A percentile compares a stretch with the other conserved stretches of the same genome.
Evolutionary conservation across 2,113 vertebrate species (phyloP).

Genomic region (Neogobius melanostomus): DNA sequence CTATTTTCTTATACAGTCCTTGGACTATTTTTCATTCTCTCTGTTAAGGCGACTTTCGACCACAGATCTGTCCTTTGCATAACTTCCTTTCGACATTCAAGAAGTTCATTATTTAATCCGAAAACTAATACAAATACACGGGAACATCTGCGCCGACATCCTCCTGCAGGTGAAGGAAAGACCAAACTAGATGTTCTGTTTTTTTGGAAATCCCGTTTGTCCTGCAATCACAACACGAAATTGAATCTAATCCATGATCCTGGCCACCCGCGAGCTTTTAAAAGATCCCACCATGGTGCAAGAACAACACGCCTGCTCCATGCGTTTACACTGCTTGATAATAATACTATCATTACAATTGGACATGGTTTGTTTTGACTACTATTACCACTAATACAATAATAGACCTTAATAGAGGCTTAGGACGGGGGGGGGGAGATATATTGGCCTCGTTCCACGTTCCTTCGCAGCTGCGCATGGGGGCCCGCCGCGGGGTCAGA

Average conservation of each 20-base stretch:
- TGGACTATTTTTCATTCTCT: constrained; percentile 26
- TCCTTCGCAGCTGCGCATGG: constrained; percentile 60
- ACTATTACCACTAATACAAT: constrained; percentile 80
- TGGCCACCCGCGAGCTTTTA: constrained; percentile 60
- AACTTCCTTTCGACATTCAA: not conserved
- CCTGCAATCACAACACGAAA: constrained; percentile 61
- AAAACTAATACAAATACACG: constrained; percentile 36
- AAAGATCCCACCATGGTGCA: constrained; percentile 58
- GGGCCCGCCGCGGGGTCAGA: constrained; percentile 65
- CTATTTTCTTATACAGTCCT: constrained; percentile 68
- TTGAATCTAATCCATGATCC: constrained; percentile 69
- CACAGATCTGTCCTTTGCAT: not conserved
- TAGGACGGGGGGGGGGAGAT: constrained; percentile 52
- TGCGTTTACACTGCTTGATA: constrained; percentile 74
- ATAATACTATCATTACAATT: constrained; percentile 80
- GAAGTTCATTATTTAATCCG: constrained; percentile 12
- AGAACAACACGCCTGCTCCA: constrained; percentile 73
- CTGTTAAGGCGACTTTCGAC: constrained; percentile 15
- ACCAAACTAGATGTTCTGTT: constrained; percentile 22
- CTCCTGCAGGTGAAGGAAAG: constrained; percentile 33
- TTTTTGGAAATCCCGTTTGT: constrained; percentile 36
- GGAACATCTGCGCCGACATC: constrained; percentile 26
- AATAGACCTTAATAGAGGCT: constrained; percentile 75
- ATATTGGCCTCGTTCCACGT: constrained; percentile 48
- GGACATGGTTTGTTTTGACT: constrained; percentile 79